A percentile compares a stretch with the other conserved stretches of the same genome.
Conservation (phyloP, 2,888 invertebrate species). For the Nemotelus pantherinus region DNA sequence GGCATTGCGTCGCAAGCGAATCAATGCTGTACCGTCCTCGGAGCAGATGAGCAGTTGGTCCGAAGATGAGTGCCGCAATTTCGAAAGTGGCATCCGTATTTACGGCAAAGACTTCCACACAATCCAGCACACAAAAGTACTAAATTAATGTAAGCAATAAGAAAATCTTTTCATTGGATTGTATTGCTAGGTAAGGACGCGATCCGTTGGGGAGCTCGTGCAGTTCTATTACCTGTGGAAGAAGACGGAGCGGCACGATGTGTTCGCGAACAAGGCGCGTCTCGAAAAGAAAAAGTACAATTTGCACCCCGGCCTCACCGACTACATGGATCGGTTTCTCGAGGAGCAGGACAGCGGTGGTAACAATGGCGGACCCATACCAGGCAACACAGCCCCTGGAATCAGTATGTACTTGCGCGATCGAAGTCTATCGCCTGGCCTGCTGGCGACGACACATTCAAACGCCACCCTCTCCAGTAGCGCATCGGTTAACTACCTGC, state of each 20-base stretch:
- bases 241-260: constrained; percentile 95
- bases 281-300: constrained; percentile 93
- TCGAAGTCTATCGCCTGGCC: constrained; percentile 23
- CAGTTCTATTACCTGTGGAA: constrained; percentile 98
- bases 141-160: background rate
- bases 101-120: constrained; percentile 97
- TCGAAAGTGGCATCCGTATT: constrained; percentile 92
- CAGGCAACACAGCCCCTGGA: background rate
- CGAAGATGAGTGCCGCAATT: constrained; percentile 95
- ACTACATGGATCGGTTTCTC: constrained; percentile 92
- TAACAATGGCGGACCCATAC: background rate
- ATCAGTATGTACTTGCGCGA: constrained; percentile 8
- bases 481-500: background rate
- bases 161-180: too few relatives aligned
- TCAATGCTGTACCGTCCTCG: constrained; percentile 72
- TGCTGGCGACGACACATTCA: background rate
- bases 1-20: constrained; percentile 81
- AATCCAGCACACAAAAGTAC: constrained; percentile 89
- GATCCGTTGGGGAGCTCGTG: constrained; percentile 95
- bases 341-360: constrained; percentile 79
- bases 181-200: constrained; percentile 73
- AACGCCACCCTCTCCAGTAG: background rate
- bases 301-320: constrained; percentile 90
- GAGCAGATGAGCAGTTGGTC: constrained; percentile 89
- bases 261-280: constrained; percentile 86